phyloP scores from a whole-genome alignment of 2,113 vertebrate genomes.

The Zeus faber region DNA sequence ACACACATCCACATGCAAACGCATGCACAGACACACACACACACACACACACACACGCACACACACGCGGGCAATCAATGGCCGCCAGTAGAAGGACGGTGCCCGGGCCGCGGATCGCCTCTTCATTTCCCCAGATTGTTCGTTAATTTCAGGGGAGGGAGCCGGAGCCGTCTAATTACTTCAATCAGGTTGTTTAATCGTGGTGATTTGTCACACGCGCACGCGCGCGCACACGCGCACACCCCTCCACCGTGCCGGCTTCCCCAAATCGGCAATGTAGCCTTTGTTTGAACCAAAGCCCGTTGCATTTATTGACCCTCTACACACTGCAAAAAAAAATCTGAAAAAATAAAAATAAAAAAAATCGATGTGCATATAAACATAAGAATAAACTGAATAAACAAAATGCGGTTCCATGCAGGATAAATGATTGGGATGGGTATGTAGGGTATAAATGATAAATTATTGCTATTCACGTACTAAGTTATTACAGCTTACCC shows the following conservation, averaged over 20 bases:
- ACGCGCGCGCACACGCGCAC: conserved; percentile 15
- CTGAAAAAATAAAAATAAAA: too few relatives aligned
- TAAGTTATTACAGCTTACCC: too few relatives aligned
- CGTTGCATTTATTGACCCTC: too few relatives aligned
- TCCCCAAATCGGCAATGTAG: too few relatives aligned
- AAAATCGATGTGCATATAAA: too few relatives aligned
- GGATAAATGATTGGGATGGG: too few relatives aligned
- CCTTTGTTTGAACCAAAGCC: too few relatives aligned
- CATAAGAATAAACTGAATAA: too few relatives aligned
- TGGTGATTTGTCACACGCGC: conserved; percentile 54
- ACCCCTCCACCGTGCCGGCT: conserved; percentile 34
- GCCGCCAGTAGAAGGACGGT: conserved; percentile 36
- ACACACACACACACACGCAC: neutral
- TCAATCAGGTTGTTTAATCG: conserved; percentile 61
- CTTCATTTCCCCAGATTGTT: conserved; percentile 46
- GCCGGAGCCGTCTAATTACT: conserved; percentile 58
- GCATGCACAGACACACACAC: conserved; percentile 1
- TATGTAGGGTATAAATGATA: too few relatives aligned
- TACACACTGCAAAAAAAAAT: too few relatives aligned
- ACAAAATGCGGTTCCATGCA: too few relatives aligned
- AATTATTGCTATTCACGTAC: too few relatives aligned
- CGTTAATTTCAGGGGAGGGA: conserved; percentile 42
- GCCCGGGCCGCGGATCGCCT: conserved; percentile 25
- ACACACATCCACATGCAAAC: conserved; percentile 13
- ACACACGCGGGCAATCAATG: conserved; percentile 41